phyloP scores from a whole-genome alignment of 1,140 invertebrate genomes.

The Trinorchestia longiramus region DNA sequence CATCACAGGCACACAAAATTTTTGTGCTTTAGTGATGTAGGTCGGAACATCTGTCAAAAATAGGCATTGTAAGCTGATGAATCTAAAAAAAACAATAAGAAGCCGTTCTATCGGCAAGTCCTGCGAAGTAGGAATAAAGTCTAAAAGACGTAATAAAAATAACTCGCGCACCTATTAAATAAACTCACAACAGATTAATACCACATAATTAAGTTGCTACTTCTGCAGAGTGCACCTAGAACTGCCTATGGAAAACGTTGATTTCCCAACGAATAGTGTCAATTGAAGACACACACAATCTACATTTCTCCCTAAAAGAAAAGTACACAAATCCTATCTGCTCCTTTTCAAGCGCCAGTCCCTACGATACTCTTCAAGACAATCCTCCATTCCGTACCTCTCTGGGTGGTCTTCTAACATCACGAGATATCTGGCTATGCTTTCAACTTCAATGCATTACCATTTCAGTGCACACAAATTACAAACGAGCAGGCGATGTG shows the following conservation, averaged over 20 bases:
- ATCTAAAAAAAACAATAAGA: too few relatives aligned
- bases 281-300: background rate
- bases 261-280: background rate
- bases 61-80: too few relatives aligned
- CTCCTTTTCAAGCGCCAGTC: background rate
- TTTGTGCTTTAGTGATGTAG: too few relatives aligned
- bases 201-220: background rate
- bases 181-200: too few relatives aligned
- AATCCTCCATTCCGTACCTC: too few relatives aligned
- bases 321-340: background rate
- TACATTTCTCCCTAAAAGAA: background rate
- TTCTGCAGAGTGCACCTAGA: background rate
- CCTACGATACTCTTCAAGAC: background rate
- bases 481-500: background rate
- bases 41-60: too few relatives aligned
- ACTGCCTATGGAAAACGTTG: background rate
- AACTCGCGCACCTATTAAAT: too few relatives aligned
- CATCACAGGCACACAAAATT: too few relatives aligned
- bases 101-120: too few relatives aligned
- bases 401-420: too few relatives aligned
- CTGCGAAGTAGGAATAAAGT: too few relatives aligned
- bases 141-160: too few relatives aligned
- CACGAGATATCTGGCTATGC: background rate
- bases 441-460: background rate
- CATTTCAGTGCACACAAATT: background rate